Percentiles rank a stretch among this genome's conserved stretches.
These are phyloP conservation scores for Sciaenops ocellatus DNA, from an alignment of 2,797 vertebrate species.

Conservation along the genomic window DNA sequence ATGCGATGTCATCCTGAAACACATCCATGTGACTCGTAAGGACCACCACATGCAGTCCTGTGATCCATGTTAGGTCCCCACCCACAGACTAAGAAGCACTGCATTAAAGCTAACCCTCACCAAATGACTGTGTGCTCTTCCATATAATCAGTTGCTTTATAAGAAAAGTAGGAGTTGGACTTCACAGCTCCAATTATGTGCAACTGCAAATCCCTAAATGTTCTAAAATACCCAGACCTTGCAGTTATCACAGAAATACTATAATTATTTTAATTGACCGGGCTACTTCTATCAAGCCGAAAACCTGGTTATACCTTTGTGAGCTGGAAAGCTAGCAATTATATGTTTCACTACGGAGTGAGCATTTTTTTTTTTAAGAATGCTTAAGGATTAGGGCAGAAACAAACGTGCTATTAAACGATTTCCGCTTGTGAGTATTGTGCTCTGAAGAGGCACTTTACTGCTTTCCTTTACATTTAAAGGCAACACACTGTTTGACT, in stretches of 20 bases:
- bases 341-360: conserved; percentile 73
- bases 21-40: conserved; percentile 13
- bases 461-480: conserved; percentile 61
- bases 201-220: conserved; percentile 81
- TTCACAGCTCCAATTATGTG: conserved; percentile 78
- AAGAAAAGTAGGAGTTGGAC: conserved; percentile 73
- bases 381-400: conserved; percentile 78
- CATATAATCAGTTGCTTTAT: conserved; percentile 72
- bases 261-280: conserved; percentile 82
- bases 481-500: conserved; percentile 19
- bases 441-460: conserved; percentile 57
- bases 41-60: conserved; percentile 39
- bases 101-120: conserved; percentile 67
- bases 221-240: conserved; percentile 76
- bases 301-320: conserved; percentile 73
- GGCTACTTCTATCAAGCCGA: conserved; percentile 75
- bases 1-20: conserved; percentile 18
- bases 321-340: conserved; percentile 71
- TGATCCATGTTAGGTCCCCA: conserved; percentile 64
- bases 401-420: conserved; percentile 82
- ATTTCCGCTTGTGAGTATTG: conserved; percentile 75
- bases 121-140: conserved; percentile 72
- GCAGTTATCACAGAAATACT: conserved; percentile 81
- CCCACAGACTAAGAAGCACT: conserved; percentile 59
- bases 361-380: conserved; percentile 79